Conservation (phyloP, 1,140 invertebrate species). For the Thaumatotibia leucotreta region DNA sequence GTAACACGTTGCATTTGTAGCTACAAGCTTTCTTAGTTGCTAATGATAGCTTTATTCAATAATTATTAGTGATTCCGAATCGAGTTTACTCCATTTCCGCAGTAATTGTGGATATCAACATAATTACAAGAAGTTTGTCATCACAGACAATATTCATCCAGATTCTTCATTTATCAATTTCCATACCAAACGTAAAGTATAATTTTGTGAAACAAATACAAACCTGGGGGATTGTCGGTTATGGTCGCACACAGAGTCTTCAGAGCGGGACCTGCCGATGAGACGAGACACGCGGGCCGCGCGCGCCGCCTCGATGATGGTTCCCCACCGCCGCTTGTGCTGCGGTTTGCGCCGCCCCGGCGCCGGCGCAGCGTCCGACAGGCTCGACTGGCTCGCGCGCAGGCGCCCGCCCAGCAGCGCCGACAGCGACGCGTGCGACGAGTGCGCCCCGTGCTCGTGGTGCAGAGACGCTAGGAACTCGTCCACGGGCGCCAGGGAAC, state of each 20-base stretch:
- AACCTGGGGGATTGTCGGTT: constrained; percentile 68
- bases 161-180: background rate
- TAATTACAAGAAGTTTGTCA: too few species aligned
- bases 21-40: too few species aligned
- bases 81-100: too few species aligned
- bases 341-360: constrained; percentile 73
- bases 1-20: too few species aligned
- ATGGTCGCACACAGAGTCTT: constrained; percentile 89
- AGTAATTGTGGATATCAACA: too few species aligned
- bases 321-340: constrained; percentile 86
- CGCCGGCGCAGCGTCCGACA: constrained; percentile 42
- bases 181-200: background rate
- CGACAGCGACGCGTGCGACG: constrained; percentile 56
- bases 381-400: constrained; percentile 56
- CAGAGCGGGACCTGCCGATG: constrained; percentile 84
- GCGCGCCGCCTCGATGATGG: constrained; percentile 90
- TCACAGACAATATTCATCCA: too few species aligned
- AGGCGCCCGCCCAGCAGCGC: constrained; percentile 56
- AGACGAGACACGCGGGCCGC: constrained; percentile 84
- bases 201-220: constrained; percentile 16
- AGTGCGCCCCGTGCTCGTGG: constrained; percentile 73
- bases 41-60: too few species aligned
- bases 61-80: too few species aligned
- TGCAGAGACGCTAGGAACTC: constrained; percentile 85
- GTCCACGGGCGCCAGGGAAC: constrained; percentile 83